Evolutionary conservation across 1,140 invertebrate species (phyloP).

Genomic region (Cotesia chilonis): DNA sequence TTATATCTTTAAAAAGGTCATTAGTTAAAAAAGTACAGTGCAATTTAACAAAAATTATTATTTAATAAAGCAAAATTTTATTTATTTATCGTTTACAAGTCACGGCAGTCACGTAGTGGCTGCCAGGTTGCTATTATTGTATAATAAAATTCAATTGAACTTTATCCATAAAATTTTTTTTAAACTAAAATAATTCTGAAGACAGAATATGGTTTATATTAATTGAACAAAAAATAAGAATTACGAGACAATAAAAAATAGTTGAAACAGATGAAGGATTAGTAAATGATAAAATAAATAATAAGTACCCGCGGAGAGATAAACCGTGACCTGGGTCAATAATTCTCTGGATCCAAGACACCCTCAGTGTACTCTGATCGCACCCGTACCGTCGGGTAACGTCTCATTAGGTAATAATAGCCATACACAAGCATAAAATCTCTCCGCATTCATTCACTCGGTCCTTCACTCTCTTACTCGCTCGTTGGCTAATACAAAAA

Average conservation of each 20-base stretch:
- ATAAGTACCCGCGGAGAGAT: constrained; percentile 20
- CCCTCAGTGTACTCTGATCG: constrained; percentile 24
- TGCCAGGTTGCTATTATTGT: too few species aligned
- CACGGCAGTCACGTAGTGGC: too few species aligned
- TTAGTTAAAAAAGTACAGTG: too few species aligned
- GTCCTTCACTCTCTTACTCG: too few species aligned
- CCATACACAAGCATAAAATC: not conserved
- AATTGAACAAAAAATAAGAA: constrained; percentile 4
- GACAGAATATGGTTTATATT: not conserved
- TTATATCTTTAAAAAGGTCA: too few species aligned
- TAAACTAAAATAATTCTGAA: not conserved
- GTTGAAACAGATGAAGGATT: constrained; percentile 49
- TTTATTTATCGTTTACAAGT: too few species aligned
- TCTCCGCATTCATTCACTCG: not conserved
- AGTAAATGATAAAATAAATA: constrained; percentile 31
- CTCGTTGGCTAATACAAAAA: not conserved
- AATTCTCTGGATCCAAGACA: constrained; percentile 5
- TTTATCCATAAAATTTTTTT: too few species aligned
- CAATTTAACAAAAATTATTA: too few species aligned
- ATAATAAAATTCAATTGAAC: too few species aligned
- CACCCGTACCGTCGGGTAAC: constrained; percentile 14
- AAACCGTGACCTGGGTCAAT: constrained; percentile 27
- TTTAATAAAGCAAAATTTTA: too few species aligned
- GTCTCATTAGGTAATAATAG: constrained; percentile 45
- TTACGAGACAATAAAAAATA: not conserved